Conservation (phyloP, 2,113 vertebrate species). For the Pipa parva region DNA sequence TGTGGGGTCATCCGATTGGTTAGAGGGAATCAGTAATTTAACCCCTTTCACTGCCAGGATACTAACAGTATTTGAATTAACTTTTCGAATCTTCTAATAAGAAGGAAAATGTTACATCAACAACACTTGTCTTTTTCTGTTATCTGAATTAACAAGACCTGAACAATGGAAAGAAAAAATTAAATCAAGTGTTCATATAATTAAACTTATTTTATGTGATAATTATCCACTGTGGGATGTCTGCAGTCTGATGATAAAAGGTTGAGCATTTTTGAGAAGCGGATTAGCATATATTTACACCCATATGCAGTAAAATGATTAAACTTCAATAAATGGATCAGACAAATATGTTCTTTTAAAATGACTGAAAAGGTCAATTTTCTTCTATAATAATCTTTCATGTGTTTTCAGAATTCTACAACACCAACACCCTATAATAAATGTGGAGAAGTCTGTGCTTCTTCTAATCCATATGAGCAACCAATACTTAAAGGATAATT, state of each 20-base stretch:
- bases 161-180: not conserved
- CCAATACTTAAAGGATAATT: no score
- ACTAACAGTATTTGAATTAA: no score
- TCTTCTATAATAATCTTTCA: constrained; percentile 23
- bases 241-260: constrained; percentile 36
- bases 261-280: constrained; percentile 34
- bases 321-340: constrained; percentile 13
- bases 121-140: no score
- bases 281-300: constrained; percentile 31
- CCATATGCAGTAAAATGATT: constrained; percentile 23
- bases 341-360: constrained; percentile 28
- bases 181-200: constrained; percentile 6
- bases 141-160: not conserved
- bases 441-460: not conserved
- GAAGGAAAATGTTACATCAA: no score
- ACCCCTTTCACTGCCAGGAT: no score
- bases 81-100: no score
- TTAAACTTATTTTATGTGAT: constrained; percentile 33
- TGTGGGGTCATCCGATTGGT: no score
- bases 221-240: constrained; percentile 37
- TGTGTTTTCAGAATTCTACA: constrained; percentile 24
- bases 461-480: constrained; percentile 19
- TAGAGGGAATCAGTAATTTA: no score
- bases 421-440: constrained; percentile 18
- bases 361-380: constrained; percentile 31